Conservation (phyloP, 2,113 vertebrate species). For the Lampris incognitus region DNA sequence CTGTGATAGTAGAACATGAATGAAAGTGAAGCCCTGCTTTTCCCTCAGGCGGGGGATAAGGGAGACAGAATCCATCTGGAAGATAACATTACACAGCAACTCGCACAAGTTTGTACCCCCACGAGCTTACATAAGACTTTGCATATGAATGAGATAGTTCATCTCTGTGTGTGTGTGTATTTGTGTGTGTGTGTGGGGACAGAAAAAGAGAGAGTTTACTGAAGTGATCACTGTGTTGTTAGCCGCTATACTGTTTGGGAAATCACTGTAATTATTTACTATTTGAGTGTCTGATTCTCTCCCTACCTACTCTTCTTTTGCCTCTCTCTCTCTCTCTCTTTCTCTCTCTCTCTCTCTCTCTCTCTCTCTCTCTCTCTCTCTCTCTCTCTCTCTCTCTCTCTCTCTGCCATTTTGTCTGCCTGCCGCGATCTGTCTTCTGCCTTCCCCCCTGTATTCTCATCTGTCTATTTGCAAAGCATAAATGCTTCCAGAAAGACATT, state of each 20-base stretch:
- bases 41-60: conserved; percentile 67
- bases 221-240: conserved; percentile 14
- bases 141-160: conserved; percentile 68
- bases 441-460: too few species aligned
- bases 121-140: conserved; percentile 66
- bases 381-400: background rate
- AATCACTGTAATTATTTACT: conserved; percentile 21
- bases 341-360: background rate
- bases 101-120: conserved; percentile 66
- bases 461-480: too few species aligned
- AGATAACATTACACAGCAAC: conserved; percentile 75
- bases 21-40: conserved; percentile 63
- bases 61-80: conserved; percentile 72
- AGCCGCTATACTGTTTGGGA: conserved; percentile 6
- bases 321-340: conserved; percentile 3
- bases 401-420: conserved; percentile 3
- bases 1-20: conserved; percentile 74
- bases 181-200: conserved; percentile 6
- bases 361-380: too few species aligned
- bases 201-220: conserved; percentile 35
- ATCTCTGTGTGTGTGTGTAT: conserved; percentile 37
- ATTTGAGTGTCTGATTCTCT: background rate
- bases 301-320: background rate
- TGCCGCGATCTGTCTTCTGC: too few species aligned
- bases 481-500: too few species aligned